Percentiles rank a stretch among this genome's conserved stretches.
These are phyloP conservation scores for Drosophila falleni DNA, from an alignment of 2,888 invertebrate species.

Conservation along the genomic window DNA sequence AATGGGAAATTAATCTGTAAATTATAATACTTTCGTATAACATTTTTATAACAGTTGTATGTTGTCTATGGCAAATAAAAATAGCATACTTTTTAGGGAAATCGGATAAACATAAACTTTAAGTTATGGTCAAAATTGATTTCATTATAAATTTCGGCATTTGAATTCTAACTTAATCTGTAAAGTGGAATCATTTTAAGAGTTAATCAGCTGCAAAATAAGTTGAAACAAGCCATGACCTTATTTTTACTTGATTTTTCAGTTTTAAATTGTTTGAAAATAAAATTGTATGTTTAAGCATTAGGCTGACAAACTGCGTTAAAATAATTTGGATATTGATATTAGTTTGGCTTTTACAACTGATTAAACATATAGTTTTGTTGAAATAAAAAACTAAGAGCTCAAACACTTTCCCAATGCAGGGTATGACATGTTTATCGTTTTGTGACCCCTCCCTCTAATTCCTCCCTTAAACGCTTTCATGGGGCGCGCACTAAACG, in stretches of 20 bases:
- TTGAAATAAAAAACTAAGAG: neutral
- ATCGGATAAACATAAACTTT: neutral
- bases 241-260: too few relatives aligned
- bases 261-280: too few relatives aligned
- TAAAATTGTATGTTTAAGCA: too few relatives aligned
- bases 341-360: too few relatives aligned
- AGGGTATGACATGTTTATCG: slow-evolving; percentile 5
- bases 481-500: slow-evolving; percentile 67
- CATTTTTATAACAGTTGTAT: neutral
- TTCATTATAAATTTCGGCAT: neutral
- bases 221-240: too few relatives aligned
- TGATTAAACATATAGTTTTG: neutral
- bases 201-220: too few relatives aligned
- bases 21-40: neutral
- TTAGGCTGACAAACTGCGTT: too few relatives aligned
- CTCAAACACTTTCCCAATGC: neutral
- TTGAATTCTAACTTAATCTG: neutral
- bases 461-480: slow-evolving; percentile 10
- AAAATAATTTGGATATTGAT: too few relatives aligned
- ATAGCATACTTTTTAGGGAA: too few relatives aligned
- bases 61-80: too few relatives aligned
- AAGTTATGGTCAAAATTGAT: neutral
- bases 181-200: too few relatives aligned
- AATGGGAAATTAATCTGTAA: neutral
- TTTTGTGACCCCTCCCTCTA: neutral